Conservation (phyloP, 1,140 invertebrate genomes). For the Aphis craccivora region DNA sequence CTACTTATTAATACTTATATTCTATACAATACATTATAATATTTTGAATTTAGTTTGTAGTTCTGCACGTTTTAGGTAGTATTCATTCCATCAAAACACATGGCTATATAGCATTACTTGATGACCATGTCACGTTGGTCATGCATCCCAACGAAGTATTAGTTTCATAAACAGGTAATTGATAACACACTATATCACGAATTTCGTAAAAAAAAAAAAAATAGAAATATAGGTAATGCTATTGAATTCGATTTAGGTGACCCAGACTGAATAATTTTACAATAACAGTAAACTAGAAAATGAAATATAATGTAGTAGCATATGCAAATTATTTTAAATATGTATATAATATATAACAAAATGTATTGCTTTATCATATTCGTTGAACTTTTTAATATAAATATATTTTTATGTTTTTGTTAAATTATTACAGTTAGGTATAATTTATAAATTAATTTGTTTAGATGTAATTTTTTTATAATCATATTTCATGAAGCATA, state of each 20-base stretch:
- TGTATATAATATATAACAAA: no score
- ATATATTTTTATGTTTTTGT: background rate
- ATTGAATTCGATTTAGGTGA: conserved; percentile 53
- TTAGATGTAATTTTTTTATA: background rate
- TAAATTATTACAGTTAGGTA: background rate
- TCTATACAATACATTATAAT: background rate
- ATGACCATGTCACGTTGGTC: conserved; percentile 24
- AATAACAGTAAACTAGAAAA: conserved; percentile 17
- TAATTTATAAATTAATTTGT: background rate
- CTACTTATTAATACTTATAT: background rate
- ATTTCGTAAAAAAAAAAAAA: background rate
- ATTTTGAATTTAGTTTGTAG: background rate
- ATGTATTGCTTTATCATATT: background rate
- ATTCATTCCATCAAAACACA: background rate
- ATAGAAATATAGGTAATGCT: background rate
- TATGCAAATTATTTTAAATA: background rate
- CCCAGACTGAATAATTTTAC: background rate
- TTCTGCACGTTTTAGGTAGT: conserved; percentile 17
- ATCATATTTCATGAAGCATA: background rate
- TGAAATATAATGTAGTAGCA: background rate
- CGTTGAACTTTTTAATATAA: background rate
- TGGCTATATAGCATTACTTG: background rate
- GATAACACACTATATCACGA: conserved; percentile 23
- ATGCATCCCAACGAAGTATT: background rate
- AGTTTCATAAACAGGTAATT: background rate